A percentile compares a stretch with the other conserved stretches of the same genome.
These are phyloP conservation scores for Indicator indicator DNA, from an alignment of 2,113 vertebrate genomes.

Conservation along the genomic window DNA sequence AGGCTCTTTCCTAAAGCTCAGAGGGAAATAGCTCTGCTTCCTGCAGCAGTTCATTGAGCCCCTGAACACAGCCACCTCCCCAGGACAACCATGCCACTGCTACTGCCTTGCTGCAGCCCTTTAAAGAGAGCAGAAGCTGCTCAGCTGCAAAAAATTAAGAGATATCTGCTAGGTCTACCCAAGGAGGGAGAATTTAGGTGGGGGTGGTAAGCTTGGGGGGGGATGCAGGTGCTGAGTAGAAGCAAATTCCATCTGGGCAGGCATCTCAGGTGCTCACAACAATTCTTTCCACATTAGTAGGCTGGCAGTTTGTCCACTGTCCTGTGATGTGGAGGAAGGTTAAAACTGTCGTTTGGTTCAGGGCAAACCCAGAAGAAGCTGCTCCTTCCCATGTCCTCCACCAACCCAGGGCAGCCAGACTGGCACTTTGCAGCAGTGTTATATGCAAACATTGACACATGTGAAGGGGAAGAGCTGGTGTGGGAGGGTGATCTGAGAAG, in stretches of 20 bases:
- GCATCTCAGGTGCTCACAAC: neutral
- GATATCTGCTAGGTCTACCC: neutral
- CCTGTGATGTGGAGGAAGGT: neutral
- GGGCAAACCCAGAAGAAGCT: neutral
- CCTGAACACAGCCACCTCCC: accelerated
- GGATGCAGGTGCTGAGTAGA: neutral
- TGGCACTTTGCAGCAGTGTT: neutral
- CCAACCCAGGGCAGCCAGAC: neutral
- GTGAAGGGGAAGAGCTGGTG: neutral
- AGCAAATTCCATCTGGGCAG: neutral
- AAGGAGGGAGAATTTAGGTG: neutral
- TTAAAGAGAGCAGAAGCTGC: neutral
- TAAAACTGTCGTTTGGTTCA: neutral
- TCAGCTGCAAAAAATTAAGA: neutral
- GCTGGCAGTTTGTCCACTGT: neutral
- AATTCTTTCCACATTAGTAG: neutral
- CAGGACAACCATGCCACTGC: accelerated
- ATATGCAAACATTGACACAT: neutral
- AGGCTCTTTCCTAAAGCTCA: neutral
- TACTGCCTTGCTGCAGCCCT: accelerated
- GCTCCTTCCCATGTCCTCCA: neutral
- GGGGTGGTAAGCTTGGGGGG: too few species aligned
- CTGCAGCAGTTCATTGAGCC: neutral
- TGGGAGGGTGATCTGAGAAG: neutral
- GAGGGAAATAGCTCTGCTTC: neutral